Base-by-base conservation (phyloP, 2,888 invertebrate species). In the Meiosimyza decipiens region DNA sequence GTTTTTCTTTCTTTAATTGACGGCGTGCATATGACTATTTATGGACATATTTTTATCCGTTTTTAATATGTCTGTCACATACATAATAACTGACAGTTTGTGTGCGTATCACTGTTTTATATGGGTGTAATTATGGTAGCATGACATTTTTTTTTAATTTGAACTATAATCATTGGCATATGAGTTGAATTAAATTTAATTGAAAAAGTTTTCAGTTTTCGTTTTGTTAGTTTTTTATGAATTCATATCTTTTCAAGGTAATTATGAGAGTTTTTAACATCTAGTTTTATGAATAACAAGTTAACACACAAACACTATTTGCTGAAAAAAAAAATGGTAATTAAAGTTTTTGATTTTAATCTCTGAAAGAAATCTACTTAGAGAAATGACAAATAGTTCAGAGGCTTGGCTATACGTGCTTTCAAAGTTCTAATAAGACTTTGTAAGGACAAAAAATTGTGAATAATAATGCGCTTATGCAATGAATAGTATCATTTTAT, bases 51-150 rank as follows among this genome's bases (percentile, higher is more conserved):
- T 22, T 66, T 55, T 54, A 49, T 71, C 33, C 28, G 18, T 28
- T n/a, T 50, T 68, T 78, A 82, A 81, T 82, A 82, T 75, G 78
- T 79, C 78, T 77, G 78, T 68, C 79, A 74, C 76, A 77, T 79
- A 77, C 75, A 18, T 67, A 51, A 57, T 67, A 22, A 47, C 57
- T 55, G 40, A 55, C 67, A 51, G n/a, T 47, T 33, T 55, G 51
- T 51, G 55, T 60, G 60, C 40, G 40, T 40, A 50, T 28, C 40
- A 7, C 40, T 40, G 9, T 40, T 40, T 40, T 40, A 40, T 40
- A 40, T 40, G 40, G 40, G 52, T 60, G 47, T 54, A 70, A 63
- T 54, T 62, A 60, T 49, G 63, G n/a, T 55, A 47, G 70, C 62
- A 63, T 63, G 70, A 70, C 70, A 70, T 55, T 63, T 47, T 59